Evolutionary conservation across 2,888 invertebrate species (phyloP).

Genomic region (Drosophila sordidula): DNA sequence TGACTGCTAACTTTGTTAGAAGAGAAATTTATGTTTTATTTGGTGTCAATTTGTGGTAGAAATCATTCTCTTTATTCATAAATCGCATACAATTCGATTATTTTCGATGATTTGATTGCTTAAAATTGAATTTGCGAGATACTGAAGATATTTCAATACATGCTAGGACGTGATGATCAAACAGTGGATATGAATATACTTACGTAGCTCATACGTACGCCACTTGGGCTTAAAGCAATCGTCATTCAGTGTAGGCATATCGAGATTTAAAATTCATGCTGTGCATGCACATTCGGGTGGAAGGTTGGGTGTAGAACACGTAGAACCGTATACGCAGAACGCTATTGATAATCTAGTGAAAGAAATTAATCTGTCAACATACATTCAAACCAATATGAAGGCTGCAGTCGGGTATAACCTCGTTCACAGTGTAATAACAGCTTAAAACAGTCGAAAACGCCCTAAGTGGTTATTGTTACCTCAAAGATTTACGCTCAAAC

Average conservation of each 20-base stretch:
- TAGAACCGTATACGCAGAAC: neutral
- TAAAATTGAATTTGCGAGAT: slow-evolving; percentile 63
- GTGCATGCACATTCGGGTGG: neutral
- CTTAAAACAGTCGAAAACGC: too few relatives aligned
- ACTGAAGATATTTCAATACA: slow-evolving; percentile 58
- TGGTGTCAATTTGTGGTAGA: slow-evolving; percentile 72
- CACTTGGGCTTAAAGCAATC: slow-evolving; percentile 23
- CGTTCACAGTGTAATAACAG: too few relatives aligned
- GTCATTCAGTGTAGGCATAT: neutral
- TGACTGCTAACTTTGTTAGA: slow-evolving; percentile 71
- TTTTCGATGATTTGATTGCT: slow-evolving; percentile 68
- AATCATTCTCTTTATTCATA: slow-evolving; percentile 70
- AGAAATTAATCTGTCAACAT: too few relatives aligned
- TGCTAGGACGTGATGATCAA: slow-evolving; percentile 53
- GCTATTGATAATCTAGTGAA: too few relatives aligned
- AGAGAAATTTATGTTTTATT: slow-evolving; percentile 71
- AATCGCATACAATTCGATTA: slow-evolving; percentile 68
- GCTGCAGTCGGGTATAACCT: too few relatives aligned
- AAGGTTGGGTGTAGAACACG: neutral
- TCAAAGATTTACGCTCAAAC: too few relatives aligned
- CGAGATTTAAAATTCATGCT: neutral
- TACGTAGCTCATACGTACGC: neutral
- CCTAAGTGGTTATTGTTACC: too few relatives aligned
- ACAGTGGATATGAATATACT: slow-evolving; percentile 24
- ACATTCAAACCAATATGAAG: too few relatives aligned